Evolutionary conservation across 2,888 invertebrate genomes (phyloP), one percentile per base, ranked within the genome.

Genomic region (Aleiodes alternator): DNA sequence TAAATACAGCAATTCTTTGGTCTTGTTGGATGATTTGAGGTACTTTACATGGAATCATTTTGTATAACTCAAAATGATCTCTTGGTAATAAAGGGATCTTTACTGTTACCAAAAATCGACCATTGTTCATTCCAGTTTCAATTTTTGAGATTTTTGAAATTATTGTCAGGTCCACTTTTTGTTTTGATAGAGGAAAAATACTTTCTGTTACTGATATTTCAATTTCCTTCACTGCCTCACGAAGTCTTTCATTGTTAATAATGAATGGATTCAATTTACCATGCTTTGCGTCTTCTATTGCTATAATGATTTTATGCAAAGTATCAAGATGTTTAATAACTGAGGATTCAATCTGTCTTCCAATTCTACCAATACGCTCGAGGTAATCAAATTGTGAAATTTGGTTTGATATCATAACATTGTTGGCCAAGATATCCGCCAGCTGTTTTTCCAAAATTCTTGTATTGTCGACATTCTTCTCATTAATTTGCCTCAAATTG

Each of bases 221-320:
- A n/a, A 59, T 59, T 6, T 34, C 34, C 6, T 34, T 6, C 6
- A 34, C 6, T 34, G 34, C 34, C 34, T 34, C 6, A 0, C 4
- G 6, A 34, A 34, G 34, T 6, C 34, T 6, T 6, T 29, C 57
- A 8, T 31, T 57, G 31, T 29, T 23, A 1, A 57, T 8, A 0
- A 57, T 0, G 11, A 57, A 29, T 8, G 31, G n/a, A 5, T 56
- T 56, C 56, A 57, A 23, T 31, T 57, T 57, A 29, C 57, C 57
- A 57, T 57, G 57, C 12, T 57, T n/a, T 16, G 29, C 29, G 6
- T 57, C 57, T 11, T 57, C 57, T 3, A 57, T 31, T 57, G 29
- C 57, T 11, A 23, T 7, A 1, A 57, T 9, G 1, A 29, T 5
- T 29, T 57, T 57, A 23, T 57, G 9, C 11, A 8, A 3, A 4